Percentiles rank a stretch among this genome's conserved stretches.
These are phyloP conservation scores for Martes martes DNA, from an alignment of 2,113 vertebrate species.

Conservation along the genomic window DNA sequence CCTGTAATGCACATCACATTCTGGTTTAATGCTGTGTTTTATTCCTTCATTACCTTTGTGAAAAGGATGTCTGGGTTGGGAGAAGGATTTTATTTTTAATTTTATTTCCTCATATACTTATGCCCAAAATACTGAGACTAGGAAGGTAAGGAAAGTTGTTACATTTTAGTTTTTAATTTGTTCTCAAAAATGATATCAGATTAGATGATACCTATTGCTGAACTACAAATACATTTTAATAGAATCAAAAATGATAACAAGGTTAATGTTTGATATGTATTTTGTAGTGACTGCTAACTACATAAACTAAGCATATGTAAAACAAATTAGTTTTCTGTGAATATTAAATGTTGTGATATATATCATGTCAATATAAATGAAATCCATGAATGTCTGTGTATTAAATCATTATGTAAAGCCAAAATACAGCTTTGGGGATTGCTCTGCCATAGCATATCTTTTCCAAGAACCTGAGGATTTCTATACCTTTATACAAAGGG, in stretches of 20 bases:
- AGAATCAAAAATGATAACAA: slow-evolving; percentile 1
- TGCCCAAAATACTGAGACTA: not conserved
- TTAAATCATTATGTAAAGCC: slow-evolving; percentile 16
- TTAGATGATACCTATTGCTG: not conserved
- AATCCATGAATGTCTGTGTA: not conserved
- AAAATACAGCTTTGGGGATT: not conserved
- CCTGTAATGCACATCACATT: not conserved
- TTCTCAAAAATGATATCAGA: slow-evolving; percentile 10
- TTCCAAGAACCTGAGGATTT: not conserved
- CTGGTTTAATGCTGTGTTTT: not conserved
- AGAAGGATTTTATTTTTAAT: slow-evolving; percentile 8
- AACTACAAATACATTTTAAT: slow-evolving; percentile 22
- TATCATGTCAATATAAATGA: not conserved
- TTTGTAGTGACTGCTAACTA: not conserved
- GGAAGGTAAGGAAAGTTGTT: not conserved
- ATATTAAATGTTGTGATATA: not conserved
- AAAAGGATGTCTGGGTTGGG: not conserved
- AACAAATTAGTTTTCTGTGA: not conserved
- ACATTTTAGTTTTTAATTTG: not conserved
- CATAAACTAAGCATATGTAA: not conserved
- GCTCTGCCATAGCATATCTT: not conserved
- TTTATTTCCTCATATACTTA: not conserved
- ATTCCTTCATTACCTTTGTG: not conserved
- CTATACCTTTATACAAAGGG: not conserved
- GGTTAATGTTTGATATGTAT: not conserved